Evolutionary conservation across 2,888 invertebrate species (phyloP).

Genomic region (Conops quadrifasciatus): DNA sequence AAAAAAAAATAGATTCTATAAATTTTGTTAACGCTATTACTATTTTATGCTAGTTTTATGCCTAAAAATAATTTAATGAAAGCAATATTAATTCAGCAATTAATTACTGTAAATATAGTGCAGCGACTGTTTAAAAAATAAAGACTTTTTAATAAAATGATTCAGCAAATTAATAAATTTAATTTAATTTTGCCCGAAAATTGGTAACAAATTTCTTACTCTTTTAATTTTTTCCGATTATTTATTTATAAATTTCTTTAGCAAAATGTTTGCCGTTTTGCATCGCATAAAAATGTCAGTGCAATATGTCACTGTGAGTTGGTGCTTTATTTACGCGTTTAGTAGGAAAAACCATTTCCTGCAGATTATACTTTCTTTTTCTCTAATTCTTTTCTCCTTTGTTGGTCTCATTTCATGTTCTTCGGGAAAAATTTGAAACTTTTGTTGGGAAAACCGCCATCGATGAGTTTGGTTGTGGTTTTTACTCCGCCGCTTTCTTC

Average conservation of each 20-base stretch:
- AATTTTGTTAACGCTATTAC: too few species aligned
- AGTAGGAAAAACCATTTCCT: constrained; percentile 4
- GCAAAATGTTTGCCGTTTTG: not conserved
- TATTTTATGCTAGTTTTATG: too few species aligned
- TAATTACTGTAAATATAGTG: too few species aligned
- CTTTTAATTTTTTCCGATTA: not conserved
- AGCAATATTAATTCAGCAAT: too few species aligned
- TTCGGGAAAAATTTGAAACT: not conserved
- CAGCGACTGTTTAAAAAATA: too few species aligned
- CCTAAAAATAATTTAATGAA: too few species aligned
- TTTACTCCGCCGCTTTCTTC: too few species aligned
- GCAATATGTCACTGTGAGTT: constrained; percentile 15
- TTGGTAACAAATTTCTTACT: constrained; percentile 4
- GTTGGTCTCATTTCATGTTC: not conserved
- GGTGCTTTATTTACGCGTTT: constrained; percentile 15
- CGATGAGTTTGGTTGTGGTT: too few species aligned
- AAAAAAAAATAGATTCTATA: too few species aligned
- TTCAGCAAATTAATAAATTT: not conserved
- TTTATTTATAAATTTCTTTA: not conserved
- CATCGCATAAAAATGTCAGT: constrained; percentile 3
- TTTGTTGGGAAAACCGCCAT: not conserved
- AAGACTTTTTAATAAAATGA: not conserved
- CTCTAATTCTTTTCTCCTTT: not conserved
- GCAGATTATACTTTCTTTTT: not conserved
- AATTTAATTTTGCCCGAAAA: not conserved